Conservation (phyloP, 2,797 vertebrate species). For the Toxotes lorentzi region DNA sequence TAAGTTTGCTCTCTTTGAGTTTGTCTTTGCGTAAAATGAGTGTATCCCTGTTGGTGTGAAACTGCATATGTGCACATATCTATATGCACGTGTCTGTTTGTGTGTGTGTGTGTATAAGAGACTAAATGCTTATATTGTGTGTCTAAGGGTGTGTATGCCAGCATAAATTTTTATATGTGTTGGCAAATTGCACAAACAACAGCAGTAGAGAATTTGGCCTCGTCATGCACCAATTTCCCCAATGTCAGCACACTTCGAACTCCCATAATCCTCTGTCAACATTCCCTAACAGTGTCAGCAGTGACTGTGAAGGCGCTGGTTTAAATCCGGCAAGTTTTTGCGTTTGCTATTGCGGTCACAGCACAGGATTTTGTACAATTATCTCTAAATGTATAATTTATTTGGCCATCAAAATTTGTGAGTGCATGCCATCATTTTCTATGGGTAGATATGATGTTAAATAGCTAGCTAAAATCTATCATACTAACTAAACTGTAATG, state of each 20-base stretch:
- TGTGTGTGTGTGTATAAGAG: background rate
- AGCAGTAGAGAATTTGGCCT: slow-evolving; percentile 44
- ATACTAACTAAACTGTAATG: background rate
- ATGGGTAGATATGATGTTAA: background rate
- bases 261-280: slow-evolving; percentile 61
- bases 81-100: background rate
- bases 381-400: slow-evolving; percentile 14
- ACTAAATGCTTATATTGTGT: slow-evolving; percentile 25
- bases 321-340: slow-evolving; percentile 28
- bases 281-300: slow-evolving; percentile 47
- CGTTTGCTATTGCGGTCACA: slow-evolving; percentile 1
- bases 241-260: slow-evolving; percentile 41
- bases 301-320: slow-evolving; percentile 11
- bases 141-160: background rate
- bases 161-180: slow-evolving; percentile 33
- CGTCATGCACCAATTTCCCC: slow-evolving; percentile 48
- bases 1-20: slow-evolving; percentile 46
- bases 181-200: slow-evolving; percentile 50
- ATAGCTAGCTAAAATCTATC: background rate
- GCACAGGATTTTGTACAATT: slow-evolving; percentile 15
- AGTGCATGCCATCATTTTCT: slow-evolving; percentile 2
- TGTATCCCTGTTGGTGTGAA: slow-evolving; percentile 10
- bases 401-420: background rate
- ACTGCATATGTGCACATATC: background rate
- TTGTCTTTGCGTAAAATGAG: slow-evolving; percentile 38